Percentiles rank a stretch among this genome's conserved stretches.
Conservation (phyloP, 2,797 vertebrate species). For the Acanthiza pusilla region DNA sequence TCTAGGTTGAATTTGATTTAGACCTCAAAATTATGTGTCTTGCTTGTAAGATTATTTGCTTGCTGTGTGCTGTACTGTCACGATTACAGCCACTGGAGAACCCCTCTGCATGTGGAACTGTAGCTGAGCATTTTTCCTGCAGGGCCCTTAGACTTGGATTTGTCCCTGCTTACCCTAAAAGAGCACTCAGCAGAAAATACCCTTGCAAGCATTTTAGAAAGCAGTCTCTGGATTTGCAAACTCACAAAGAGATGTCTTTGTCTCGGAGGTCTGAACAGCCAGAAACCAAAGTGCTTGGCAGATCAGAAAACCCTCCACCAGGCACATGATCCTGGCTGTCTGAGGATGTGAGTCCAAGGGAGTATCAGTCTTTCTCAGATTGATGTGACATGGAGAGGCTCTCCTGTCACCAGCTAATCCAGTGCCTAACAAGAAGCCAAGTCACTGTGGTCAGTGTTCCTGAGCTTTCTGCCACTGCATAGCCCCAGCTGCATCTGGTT, state of each 20-base stretch:
- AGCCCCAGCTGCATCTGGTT: not conserved
- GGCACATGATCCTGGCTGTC: not conserved
- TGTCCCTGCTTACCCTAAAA: not conserved
- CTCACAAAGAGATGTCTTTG: not conserved
- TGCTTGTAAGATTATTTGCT: not conserved
- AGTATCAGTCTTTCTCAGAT: not conserved
- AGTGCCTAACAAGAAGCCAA: not conserved
- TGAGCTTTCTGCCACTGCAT: not conserved
- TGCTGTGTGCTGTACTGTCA: not conserved
- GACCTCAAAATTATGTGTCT: not conserved
- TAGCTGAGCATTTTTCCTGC: not conserved
- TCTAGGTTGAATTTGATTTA: not conserved
- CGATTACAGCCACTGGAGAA: not conserved
- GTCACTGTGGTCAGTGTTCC: not conserved
- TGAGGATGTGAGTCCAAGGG: not conserved
- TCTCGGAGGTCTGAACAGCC: not conserved
- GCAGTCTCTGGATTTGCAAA: not conserved
- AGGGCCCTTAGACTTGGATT: not conserved
- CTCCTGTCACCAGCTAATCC: not conserved
- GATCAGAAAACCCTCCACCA: not conserved
- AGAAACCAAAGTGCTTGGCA: not conserved
- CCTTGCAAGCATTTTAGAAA: not conserved
- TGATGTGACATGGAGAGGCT: not conserved
- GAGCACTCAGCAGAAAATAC: not conserved
- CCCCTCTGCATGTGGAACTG: not conserved